A percentile compares a stretch with the other conserved stretches of the same genome.
phyloP scores from a whole-genome alignment of 2,113 vertebrate species.

The Puma concolor region DNA sequence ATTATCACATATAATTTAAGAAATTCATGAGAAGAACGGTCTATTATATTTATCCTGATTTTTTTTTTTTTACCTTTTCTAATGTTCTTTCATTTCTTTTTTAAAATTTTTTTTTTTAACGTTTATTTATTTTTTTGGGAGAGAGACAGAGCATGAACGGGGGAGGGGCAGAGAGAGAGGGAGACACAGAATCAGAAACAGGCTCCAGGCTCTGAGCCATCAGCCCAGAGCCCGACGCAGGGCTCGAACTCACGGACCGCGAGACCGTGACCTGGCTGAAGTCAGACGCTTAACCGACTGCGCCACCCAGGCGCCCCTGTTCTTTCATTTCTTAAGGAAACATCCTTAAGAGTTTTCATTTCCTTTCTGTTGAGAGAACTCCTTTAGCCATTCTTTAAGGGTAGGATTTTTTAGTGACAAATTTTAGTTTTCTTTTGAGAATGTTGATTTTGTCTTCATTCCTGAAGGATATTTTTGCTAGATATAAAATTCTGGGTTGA shows the following conservation, averaged over 20 bases:
- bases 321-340: not conserved
- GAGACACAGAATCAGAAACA: too few relatives aligned
- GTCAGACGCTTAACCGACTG: too few relatives aligned
- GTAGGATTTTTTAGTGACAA: not conserved
- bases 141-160: too few relatives aligned
- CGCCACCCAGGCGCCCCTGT: too few relatives aligned
- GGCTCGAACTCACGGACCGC: too few relatives aligned
- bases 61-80: not conserved
- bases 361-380: not conserved
- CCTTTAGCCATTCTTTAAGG: not conserved
- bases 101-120: too few relatives aligned
- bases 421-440: not conserved
- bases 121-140: too few relatives aligned
- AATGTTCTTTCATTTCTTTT: not conserved
- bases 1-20: not conserved
- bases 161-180: too few relatives aligned
- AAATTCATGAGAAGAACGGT: not conserved
- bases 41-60: not conserved
- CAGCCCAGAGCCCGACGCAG: too few relatives aligned
- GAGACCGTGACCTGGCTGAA: too few relatives aligned
- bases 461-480: constrained; percentile 27
- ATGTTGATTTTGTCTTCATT: not conserved
- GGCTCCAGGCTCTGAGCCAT: too few relatives aligned
- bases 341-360: not conserved
- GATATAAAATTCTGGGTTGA: constrained; percentile 37